Base-by-base conservation (phyloP, 2,888 invertebrate species). In the Leptopterna dolabrata region DNA sequence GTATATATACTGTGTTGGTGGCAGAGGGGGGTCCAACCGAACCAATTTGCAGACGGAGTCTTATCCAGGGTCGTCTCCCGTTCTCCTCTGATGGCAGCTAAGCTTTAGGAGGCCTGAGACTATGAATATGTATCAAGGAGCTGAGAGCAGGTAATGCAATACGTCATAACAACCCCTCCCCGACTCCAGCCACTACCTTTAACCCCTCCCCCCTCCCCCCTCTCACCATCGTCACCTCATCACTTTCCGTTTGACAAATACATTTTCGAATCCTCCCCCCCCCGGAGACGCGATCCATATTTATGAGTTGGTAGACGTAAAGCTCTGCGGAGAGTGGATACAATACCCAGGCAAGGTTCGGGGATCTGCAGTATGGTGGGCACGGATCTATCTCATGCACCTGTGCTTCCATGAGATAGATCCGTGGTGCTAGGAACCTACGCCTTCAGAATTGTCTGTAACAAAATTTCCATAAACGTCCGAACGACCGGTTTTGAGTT, bases 71-170 rank as follows among this genome's bases (percentile, higher is more conserved):
- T 19, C 71, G 36, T 63, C 19, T 63, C 63, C 63, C 63, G 51
- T 51, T 19, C 78, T 78, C 3, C 43, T 24, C 45, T 78, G 78
- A 45, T 78, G 78, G 43, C 41, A 45, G 78, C 78, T 78, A 78
- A 78, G 78, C 78, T 78, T 78, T 27, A 78, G 78, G 78, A 45
- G 47, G 14, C 43, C n/a, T 6, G 36, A 41, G 43, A 70, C 83
- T 83, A 83, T 83, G 83, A 83, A 83, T 83, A 83, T 83, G 83
- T 83, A 83, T 83, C 83, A 47, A 41, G 83, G 70, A 55, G 16
- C 71, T 83, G 83, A 83, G 41, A 83, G 83, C 83, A 83, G 83
- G 83, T 83, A 83, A 83, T 83, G 83, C 83, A 83, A 83, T 83
- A 83, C 70, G 83, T 83, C 83, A 83, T 83, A 83, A 83, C 83